Conservation (phyloP, 2,888 invertebrate species). For the Anoplius nigerrimus region DNA sequence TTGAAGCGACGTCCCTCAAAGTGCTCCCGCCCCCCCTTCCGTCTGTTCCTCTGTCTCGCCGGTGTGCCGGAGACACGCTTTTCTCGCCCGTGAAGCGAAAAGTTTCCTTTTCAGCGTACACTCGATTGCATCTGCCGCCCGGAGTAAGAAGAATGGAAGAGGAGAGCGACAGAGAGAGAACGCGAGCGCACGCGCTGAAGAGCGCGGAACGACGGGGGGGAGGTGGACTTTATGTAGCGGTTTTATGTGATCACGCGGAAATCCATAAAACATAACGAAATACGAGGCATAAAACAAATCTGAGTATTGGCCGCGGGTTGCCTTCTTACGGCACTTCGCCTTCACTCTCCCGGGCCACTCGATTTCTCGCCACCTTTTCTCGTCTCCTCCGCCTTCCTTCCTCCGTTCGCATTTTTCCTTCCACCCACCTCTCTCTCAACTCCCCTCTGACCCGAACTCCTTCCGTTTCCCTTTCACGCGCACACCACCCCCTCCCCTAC, state of each 20-base stretch:
- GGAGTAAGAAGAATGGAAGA: too few species aligned
- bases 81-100: neutral
- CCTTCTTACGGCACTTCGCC: neutral
- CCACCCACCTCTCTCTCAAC: neutral
- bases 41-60: conserved; percentile 7
- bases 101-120: neutral
- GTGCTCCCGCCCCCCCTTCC: conserved; percentile 26
- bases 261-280: conserved; percentile 49
- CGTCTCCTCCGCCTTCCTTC: too few species aligned
- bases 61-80: neutral
- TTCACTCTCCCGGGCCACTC: neutral
- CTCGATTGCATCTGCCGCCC: conserved; percentile 19
- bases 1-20: conserved; percentile 30
- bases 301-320: neutral
- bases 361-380: neutral
- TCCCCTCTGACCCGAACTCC: neutral
- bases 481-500: conserved; percentile 8
- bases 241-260: conserved; percentile 46
- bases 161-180: too few species aligned
- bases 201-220: conserved; percentile 3
- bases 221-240: conserved; percentile 23
- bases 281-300: conserved; percentile 43
- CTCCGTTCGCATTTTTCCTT: neutral
- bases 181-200: too few species aligned
- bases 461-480: conserved; percentile 15